Evolutionary conservation across 2,113 vertebrate genomes (phyloP), one percentile per base, ranked within the genome.

Genomic region (Athene cunicularia): DNA sequence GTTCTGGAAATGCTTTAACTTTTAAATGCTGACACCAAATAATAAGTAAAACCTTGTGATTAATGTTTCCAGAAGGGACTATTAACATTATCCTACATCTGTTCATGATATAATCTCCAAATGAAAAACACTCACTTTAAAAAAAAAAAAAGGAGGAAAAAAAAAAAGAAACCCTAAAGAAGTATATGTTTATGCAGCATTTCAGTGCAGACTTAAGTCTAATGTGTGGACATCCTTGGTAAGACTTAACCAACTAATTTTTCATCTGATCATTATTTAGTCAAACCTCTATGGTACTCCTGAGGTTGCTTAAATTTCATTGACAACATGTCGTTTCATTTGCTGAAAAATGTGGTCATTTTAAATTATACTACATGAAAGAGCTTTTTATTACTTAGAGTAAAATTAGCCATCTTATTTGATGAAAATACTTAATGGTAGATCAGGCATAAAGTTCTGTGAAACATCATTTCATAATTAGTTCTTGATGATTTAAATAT

Each of bases 51-150:
- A 93, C 82, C 95, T 90, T 86, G 92, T 98, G 98, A 98, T 98
- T 98, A 98, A 98, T 98, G 97, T 98, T 98, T 98, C 98, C 98
- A 98, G 97, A 96, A 98, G 98, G 98, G 95, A 97, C 95, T 94
- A 98, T 98, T 98, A 98, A 97, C 97, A 95, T 98, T 97, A 97
- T 97, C 97, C 96, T 98, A 98, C 98, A 98, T 98, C 98, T 99
- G 98, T 98, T 97, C 96, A 11, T 98, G 97, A 98, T 98, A 98
- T 98, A 98, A 98, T 98, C 97, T 98, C 96, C 96, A 98, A 98
- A 98, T 98, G 98, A 97, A 98, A 99, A 98, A 93, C 97, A 98
- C 90, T 97, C 94, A 92, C 33, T 86, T 89, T 3, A 37, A 3
- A 86, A 92, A 95, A 87, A 94, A 94, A 95, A 81, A 28, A 55